Percentiles rank a stretch among this genome's conserved stretches.
These are phyloP conservation scores for Limnodromus scolopaceus DNA, from an alignment of 2,797 vertebrate species.

Conservation along the genomic window DNA sequence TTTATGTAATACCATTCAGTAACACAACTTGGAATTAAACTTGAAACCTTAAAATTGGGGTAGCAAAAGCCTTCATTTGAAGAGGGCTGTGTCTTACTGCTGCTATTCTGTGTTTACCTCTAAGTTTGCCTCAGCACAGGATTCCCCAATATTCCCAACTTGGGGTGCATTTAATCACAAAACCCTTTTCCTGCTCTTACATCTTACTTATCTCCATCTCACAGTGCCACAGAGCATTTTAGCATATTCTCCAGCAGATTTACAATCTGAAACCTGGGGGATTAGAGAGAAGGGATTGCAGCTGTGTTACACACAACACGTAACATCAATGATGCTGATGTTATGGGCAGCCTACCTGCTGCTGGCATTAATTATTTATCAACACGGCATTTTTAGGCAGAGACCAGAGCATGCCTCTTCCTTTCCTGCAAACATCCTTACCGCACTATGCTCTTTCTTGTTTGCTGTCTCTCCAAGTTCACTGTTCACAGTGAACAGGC, in stretches of 20 bases:
- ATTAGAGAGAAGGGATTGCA: background rate
- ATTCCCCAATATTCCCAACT: background rate
- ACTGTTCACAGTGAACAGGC: background rate
- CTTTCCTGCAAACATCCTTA: background rate
- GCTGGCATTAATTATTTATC: background rate
- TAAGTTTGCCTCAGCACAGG: background rate
- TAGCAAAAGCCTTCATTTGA: background rate
- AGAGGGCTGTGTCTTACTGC: background rate
- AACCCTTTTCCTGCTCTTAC: background rate
- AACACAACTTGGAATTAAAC: background rate
- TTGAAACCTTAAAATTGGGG: background rate
- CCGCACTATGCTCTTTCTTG: background rate
- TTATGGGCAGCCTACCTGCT: background rate
- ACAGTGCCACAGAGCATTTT: background rate
- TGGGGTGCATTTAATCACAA: background rate
- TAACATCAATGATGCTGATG: background rate
- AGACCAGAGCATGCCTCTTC: background rate
- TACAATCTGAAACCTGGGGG: background rate
- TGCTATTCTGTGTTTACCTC: background rate
- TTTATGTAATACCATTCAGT: background rate
- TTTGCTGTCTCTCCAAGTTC: accelerated
- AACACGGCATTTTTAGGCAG: background rate
- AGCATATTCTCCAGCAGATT: background rate
- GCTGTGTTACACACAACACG: accelerated
- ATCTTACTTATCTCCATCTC: background rate